phyloP scores from a whole-genome alignment of 92 coral and sea anemone species.

The Zoanthus sansibaricus region DNA sequence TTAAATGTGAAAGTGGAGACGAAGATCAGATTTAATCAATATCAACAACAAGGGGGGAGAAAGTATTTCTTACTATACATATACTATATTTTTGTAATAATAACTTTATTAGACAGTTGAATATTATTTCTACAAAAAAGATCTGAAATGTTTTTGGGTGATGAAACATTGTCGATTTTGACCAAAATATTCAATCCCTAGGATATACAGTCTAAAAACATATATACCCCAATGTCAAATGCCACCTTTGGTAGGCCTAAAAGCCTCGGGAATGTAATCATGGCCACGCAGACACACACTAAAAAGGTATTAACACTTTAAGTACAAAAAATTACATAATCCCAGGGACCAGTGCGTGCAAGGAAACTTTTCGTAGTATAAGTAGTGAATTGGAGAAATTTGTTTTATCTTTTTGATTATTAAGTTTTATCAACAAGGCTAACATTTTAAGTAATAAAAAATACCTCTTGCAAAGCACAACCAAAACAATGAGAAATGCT shows the following conservation, averaged over 20 bases:
- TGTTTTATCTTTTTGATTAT: not conserved
- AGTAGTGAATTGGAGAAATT: not conserved
- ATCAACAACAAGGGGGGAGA: no score
- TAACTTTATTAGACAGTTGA: no score
- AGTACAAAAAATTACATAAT: not conserved
- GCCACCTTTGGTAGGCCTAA: not conserved
- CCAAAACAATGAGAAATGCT: no score
- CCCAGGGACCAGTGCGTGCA: not conserved
- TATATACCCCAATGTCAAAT: not conserved
- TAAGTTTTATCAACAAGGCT: no score
- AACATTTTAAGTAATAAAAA: no score
- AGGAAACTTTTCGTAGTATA: not conserved
- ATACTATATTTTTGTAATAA: no score
- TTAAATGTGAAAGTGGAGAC: no score
- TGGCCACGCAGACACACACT: not conserved
- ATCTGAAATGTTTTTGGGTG: not conserved
- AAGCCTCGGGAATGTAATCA: not conserved
- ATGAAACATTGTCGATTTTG: not conserved
- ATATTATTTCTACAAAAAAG: not conserved
- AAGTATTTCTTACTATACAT: no score
- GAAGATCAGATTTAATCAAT: no score
- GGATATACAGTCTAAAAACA: not conserved
- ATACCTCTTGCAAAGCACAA: no score
- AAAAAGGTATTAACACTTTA: not conserved
- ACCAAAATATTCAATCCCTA: not conserved